phyloP scores from a whole-genome alignment of 1,140 invertebrate species.

The Anthonomus grandis region DNA sequence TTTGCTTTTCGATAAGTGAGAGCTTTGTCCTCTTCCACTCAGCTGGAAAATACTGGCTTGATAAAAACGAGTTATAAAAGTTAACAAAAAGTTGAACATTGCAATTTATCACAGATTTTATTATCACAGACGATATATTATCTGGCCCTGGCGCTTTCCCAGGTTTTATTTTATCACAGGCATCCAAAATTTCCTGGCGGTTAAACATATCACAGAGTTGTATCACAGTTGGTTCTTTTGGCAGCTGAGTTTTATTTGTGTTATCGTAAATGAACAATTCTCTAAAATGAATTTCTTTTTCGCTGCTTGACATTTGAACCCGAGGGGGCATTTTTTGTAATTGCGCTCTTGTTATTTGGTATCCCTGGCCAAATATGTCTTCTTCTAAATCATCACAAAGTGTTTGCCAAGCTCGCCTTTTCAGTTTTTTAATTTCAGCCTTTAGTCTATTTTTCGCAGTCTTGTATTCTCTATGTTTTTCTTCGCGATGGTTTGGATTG shows the following conservation, averaged over 20 bases:
- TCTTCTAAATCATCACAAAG: no score
- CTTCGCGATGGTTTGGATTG: neutral
- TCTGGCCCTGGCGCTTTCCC: conserved; percentile 44
- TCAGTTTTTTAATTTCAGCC: no score
- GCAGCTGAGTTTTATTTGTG: no score
- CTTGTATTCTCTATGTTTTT: neutral
- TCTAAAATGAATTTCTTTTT: no score
- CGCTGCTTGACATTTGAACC: no score
- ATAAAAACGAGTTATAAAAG: conserved; percentile 34
- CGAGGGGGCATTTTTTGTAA: no score
- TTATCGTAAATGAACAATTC: no score
- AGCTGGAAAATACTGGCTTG: conserved; percentile 38
- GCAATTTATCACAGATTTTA: conserved; percentile 21
- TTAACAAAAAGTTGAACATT: conserved; percentile 15
- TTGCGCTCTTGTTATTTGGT: no score
- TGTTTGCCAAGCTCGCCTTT: no score
- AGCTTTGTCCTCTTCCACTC: conserved; percentile 47
- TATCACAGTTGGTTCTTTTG: no score
- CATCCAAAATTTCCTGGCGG: conserved; percentile 37
- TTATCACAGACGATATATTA: conserved; percentile 33
- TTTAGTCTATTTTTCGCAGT: neutral
- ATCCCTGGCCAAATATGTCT: no score
- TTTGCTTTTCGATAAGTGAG: conserved; percentile 39
- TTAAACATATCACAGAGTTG: no score
- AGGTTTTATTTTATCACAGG: conserved; percentile 23